phyloP scores from a whole-genome alignment of 1,140 invertebrate species.

The Physella acuta region DNA sequence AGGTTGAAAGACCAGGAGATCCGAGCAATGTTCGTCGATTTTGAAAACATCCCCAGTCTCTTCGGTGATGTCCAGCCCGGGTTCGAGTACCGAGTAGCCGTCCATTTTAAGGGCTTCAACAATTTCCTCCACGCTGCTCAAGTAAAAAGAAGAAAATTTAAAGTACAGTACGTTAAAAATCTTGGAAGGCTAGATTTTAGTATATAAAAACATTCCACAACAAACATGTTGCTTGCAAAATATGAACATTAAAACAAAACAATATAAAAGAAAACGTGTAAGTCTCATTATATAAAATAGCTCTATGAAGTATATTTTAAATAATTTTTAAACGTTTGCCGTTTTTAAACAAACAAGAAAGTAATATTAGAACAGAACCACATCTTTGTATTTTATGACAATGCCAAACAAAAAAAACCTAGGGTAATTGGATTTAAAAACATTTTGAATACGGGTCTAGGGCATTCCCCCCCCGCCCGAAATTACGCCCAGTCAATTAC shows the following conservation, averaged over 20 bases:
- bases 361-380: too few relatives aligned
- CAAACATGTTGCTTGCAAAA: neutral
- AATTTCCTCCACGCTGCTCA: constrained; percentile 37
- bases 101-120: constrained; percentile 37
- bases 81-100: constrained; percentile 29
- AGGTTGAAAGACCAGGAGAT: constrained; percentile 45
- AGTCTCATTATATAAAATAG: neutral
- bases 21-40: constrained; percentile 44
- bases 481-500: too few relatives aligned
- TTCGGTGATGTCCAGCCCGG: constrained; percentile 3
- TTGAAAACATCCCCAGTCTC: constrained; percentile 37
- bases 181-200: neutral
- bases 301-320: neutral
- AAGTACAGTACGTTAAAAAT: neutral
- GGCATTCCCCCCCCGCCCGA: too few relatives aligned
- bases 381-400: too few relatives aligned
- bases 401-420: too few relatives aligned
- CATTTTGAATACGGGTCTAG: too few relatives aligned
- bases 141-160: neutral
- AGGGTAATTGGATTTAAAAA: too few relatives aligned
- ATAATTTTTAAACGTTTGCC: neutral
- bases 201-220: neutral
- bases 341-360: too few relatives aligned
- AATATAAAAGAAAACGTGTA: neutral
- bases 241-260: neutral